Conservation (phyloP, 2,888 invertebrate genomes). For the Drosophila paranaensis region DNA sequence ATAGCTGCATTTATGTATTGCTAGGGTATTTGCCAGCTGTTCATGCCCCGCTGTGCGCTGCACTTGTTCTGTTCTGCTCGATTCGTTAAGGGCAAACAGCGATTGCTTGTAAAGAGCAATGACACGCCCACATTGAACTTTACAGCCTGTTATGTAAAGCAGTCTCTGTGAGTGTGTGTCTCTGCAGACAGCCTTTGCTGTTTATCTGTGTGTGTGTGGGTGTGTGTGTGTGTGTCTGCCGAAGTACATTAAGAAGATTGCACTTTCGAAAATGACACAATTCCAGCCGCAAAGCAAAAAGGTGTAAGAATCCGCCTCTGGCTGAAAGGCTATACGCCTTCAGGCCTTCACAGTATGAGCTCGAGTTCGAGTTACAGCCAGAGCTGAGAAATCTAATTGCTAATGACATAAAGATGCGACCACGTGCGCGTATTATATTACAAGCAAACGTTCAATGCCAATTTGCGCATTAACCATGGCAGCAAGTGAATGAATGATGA, state of each 20-base stretch:
- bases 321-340: slow-evolving; percentile 25
- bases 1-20: not conserved
- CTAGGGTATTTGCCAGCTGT: not conserved
- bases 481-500: slow-evolving; percentile 43
- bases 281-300: slow-evolving; percentile 52
- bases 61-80: slow-evolving; percentile 23
- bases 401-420: slow-evolving; percentile 61
- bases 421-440: slow-evolving; percentile 59
- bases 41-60: not conserved
- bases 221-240: slow-evolving; percentile 34
- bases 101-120: slow-evolving; percentile 59
- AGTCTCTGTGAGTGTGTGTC: slow-evolving; percentile 24
- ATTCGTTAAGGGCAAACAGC: slow-evolving; percentile 53
- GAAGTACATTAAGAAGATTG: slow-evolving; percentile 79
- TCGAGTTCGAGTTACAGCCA: not conserved
- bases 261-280: slow-evolving; percentile 75
- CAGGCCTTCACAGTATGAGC: slow-evolving; percentile 3
- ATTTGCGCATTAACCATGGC: slow-evolving; percentile 73
- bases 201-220: slow-evolving; percentile 16
- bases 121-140: slow-evolving; percentile 21
- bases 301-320: slow-evolving; percentile 21
- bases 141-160: slow-evolving; percentile 52
- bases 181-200: slow-evolving; percentile 38
- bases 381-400: slow-evolving; percentile 51
- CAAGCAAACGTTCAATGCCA: slow-evolving; percentile 60